Conservation (phyloP, 2,888 invertebrate species). For the Rotaria magnacalcarata region DNA sequence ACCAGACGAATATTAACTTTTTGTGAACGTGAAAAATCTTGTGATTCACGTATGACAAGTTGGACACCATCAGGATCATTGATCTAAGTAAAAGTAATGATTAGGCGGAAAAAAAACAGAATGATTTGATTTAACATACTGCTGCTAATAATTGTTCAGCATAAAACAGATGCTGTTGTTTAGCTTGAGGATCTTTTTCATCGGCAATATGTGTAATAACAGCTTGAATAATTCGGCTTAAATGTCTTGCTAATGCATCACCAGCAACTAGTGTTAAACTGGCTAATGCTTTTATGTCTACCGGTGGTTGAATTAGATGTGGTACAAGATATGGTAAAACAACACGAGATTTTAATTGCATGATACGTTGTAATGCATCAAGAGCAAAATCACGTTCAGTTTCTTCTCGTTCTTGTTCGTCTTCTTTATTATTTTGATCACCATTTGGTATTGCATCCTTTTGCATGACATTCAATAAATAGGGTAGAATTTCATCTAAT, state of each 20-base stretch:
- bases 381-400: constrained; percentile 71
- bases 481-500: constrained; percentile 89
- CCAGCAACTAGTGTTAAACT: constrained; percentile 86
- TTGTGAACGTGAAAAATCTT: constrained; percentile 56
- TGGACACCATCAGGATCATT: constrained; percentile 44
- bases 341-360: constrained; percentile 89
- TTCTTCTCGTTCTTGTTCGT: constrained; percentile 53
- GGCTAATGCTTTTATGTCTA: constrained; percentile 86
- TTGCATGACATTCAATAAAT: constrained; percentile 75
- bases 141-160: constrained; percentile 19
- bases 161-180: constrained; percentile 7
- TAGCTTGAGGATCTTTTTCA: not conserved
- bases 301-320: constrained; percentile 77
- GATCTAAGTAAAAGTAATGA: constrained; percentile 18
- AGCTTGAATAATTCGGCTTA: constrained; percentile 85
- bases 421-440: constrained; percentile 58
- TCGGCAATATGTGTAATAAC: constrained; percentile 63
- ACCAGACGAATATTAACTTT: constrained; percentile 68
- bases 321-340: constrained; percentile 93
- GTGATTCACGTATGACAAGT: constrained; percentile 36
- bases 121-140: not conserved
- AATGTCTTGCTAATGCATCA: constrained; percentile 80
- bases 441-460: constrained; percentile 49
- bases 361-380: constrained; percentile 90
- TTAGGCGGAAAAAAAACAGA: not conserved